Percentiles rank a stretch among this genome's conserved stretches.
These are phyloP conservation scores for Erynnis tages DNA, from an alignment of 2,888 invertebrate species.

Conservation along the genomic window DNA sequence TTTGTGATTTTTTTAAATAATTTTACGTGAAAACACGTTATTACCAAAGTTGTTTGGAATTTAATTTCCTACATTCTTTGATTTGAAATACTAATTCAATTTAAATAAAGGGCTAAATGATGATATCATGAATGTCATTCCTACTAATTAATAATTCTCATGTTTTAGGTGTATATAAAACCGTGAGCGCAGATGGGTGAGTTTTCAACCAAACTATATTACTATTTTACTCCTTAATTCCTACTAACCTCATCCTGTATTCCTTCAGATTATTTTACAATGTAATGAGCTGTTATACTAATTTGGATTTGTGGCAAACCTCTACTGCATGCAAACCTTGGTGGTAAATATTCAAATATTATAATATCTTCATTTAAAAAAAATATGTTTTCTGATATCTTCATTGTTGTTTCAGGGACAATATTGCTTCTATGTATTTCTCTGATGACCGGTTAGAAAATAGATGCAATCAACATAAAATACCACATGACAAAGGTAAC, in stretches of 20 bases:
- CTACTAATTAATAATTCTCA: constrained; percentile 10
- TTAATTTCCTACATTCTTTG: no score
- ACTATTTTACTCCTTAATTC: constrained; percentile 26
- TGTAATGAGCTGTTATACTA: constrained; percentile 60
- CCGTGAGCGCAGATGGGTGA: constrained; percentile 58
- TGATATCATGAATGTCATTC: no score
- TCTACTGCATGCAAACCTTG: constrained; percentile 52
- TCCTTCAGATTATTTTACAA: constrained; percentile 56
- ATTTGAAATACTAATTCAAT: no score
- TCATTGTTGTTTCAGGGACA: constrained; percentile 49
- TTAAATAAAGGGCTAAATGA: no score
- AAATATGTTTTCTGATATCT: no score
- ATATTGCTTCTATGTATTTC: constrained; percentile 52
- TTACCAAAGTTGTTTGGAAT: no score
- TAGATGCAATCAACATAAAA: not conserved
- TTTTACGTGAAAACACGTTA: no score
- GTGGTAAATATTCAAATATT: constrained; percentile 65
- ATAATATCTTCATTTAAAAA: no score
- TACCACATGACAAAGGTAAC: constrained; percentile 4
- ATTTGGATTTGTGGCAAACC: constrained; percentile 60
- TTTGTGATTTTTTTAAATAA: no score
- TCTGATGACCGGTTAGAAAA: constrained; percentile 35
- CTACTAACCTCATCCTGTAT: constrained; percentile 17
- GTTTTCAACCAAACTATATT: constrained; percentile 34
- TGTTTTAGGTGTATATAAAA: constrained; percentile 61